Evolutionary conservation across 1,140 invertebrate species (phyloP).

Genomic region (Diprion similis): DNA sequence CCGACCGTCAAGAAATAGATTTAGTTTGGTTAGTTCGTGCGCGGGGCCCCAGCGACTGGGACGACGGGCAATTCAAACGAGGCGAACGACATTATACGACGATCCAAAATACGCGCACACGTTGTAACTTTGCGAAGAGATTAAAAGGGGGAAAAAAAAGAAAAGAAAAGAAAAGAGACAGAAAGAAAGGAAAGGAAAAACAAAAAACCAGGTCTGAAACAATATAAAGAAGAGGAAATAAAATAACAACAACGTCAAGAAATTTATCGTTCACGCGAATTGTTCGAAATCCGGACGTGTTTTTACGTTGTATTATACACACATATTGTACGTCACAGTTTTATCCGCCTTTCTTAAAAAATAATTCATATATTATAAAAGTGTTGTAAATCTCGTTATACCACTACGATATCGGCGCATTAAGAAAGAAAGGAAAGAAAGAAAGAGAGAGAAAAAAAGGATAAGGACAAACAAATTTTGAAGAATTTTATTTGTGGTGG

Average conservation of each 20-base stretch:
- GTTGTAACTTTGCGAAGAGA: conserved; percentile 20
- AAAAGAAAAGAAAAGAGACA: conserved; percentile 32
- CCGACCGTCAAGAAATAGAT: conserved; percentile 31
- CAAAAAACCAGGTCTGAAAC: conserved; percentile 23
- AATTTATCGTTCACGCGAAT: too few species aligned
- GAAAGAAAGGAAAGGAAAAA: conserved; percentile 31
- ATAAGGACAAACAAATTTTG: conserved; percentile 9
- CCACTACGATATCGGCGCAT: too few species aligned
- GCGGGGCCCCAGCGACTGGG: conserved; percentile 60
- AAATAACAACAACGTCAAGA: conserved; percentile 10
- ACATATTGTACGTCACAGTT: too few species aligned
- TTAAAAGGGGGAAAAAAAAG: conserved; percentile 12
- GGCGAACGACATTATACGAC: conserved; percentile 11
- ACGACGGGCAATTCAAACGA: conserved; percentile 37
- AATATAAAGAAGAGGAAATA: conserved; percentile 32
- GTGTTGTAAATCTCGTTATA: too few species aligned
- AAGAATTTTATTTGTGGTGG: too few species aligned
- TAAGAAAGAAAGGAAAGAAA: conserved; percentile 30
- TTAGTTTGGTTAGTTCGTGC: conserved; percentile 59
- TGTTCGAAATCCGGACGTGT: too few species aligned
- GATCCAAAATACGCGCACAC: conserved; percentile 17
- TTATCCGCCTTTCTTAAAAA: too few species aligned
- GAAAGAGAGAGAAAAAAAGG: conserved; percentile 34
- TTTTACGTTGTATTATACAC: too few species aligned
- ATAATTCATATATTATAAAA: too few species aligned